These are phyloP conservation scores for Stenolophus ochropezus DNA, from an alignment of 2,888 invertebrate genomes.

Conservation along the genomic window DNA sequence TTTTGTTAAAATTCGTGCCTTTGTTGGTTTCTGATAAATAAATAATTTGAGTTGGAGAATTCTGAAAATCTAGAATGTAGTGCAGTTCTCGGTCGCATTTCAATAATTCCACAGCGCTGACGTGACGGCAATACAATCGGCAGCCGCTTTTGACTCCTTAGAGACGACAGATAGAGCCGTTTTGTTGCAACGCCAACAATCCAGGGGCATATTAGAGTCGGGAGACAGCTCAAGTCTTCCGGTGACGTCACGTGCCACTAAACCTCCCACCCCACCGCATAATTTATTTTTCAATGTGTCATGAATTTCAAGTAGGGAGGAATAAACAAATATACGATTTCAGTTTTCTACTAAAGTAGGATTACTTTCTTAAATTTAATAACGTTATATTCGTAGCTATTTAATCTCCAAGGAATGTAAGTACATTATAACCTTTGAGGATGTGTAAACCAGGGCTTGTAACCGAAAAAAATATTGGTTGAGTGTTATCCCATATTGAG, in stretches of 20 bases:
- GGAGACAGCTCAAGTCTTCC: background rate
- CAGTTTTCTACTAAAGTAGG: background rate
- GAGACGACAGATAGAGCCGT: background rate
- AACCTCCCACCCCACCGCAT: background rate
- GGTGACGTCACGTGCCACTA: background rate
- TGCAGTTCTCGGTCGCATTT: background rate
- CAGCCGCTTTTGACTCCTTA: background rate
- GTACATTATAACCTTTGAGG: no score
- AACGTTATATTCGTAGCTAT: no score
- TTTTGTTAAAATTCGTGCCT: no score
- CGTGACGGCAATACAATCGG: constrained; percentile 19
- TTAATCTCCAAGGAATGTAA: no score
- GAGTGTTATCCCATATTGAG: no score
- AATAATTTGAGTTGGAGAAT: background rate
- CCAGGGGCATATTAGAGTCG: background rate
- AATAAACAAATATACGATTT: background rate
- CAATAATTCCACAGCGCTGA: background rate
- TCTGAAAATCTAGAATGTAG: no score
- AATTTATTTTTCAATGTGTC: constrained; percentile 3
- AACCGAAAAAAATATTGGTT: no score
- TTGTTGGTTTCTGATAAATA: no score
- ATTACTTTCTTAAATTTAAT: no score
- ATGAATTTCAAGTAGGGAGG: background rate
- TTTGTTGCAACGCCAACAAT: background rate
- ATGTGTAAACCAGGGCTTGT: no score